Evolutionary conservation across 2,888 invertebrate species (phyloP), one percentile per base, ranked within the genome.

Genomic region (Exocentrus adspersus): DNA sequence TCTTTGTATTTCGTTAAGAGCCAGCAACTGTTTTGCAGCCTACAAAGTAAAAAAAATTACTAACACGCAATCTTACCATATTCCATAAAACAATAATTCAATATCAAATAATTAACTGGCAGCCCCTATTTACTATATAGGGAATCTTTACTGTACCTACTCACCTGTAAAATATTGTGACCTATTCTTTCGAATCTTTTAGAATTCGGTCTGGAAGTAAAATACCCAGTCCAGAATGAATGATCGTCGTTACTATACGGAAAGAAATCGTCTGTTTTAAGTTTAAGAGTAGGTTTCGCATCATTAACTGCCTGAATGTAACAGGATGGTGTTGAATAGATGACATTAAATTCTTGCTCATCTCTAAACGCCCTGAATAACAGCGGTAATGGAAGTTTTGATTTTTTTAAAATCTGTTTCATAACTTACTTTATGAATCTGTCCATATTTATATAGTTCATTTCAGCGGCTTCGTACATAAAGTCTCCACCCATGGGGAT

Each of bases 211-310:
- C 94, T 85, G 0, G 94, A 94, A 0, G 92, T 90, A 76, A 88
- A 95, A 76, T 93, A 95, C 0, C 98, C 98, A 0, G 97, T 94
- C 98, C 98, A 98, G 78, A 90, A 98, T 0, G 92, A 86, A 73
- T 94, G 90, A 0, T 88, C 86, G 76, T 92, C 91, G 59, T 90
- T 90, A 2, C 94, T 93, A 82, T 94, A 96, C 0, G 96, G 96
- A 80, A 96, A 94, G 85, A 95, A 96, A 77, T 97, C 96, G 72
- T 95, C 94, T 0, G 84, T 84, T 80, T 95, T 95, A 0, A 85
- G 86, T 0, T 92, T 86, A 82, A 92, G 88, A 0, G 87, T 86
- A 14, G 89, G 82, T 10, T 88, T 85, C 0, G 88, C 85, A 53
- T 92, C 89, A 68, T 92, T 87, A 0, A 95, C 84, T 0, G 93